Evolutionary conservation across 2,888 invertebrate genomes (phyloP).

Genomic region (Limnephilus marmoratus): DNA sequence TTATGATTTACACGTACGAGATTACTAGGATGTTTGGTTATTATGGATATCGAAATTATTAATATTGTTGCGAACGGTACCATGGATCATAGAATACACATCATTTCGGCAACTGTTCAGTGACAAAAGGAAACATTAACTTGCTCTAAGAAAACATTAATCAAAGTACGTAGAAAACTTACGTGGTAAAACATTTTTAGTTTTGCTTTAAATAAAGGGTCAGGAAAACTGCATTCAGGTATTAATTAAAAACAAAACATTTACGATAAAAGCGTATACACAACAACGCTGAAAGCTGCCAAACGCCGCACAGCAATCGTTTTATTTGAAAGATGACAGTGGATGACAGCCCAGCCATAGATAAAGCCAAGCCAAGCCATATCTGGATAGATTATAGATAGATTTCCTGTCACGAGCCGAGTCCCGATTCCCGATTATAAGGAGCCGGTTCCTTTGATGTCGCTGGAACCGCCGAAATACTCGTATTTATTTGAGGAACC

Average conservation of each 20-base stretch:
- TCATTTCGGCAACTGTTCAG: background rate
- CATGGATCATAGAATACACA: background rate
- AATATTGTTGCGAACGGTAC: background rate
- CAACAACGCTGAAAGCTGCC: background rate
- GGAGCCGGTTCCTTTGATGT: too few relatives aligned
- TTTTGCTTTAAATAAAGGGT: background rate
- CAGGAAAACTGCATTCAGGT: background rate
- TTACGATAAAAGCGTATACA: background rate
- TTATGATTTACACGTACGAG: background rate
- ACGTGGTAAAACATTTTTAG: constrained; percentile 75
- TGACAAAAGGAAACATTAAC: background rate
- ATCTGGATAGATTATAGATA: too few relatives aligned
- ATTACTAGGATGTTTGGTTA: background rate
- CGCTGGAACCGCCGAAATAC: too few relatives aligned
- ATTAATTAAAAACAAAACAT: background rate
- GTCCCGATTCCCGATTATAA: too few relatives aligned
- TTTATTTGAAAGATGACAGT: constrained; percentile 12
- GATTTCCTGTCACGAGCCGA: too few relatives aligned
- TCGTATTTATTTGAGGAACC: too few relatives aligned
- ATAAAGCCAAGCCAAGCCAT: too few relatives aligned
- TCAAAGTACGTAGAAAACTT: constrained; percentile 66
- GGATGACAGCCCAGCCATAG: constrained; percentile 11
- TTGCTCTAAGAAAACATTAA: background rate
- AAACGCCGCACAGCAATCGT: constrained; percentile 11
- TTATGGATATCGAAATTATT: background rate